A percentile compares a stretch with the other conserved stretches of the same genome.
phyloP scores from a whole-genome alignment of 2,797 vertebrate species.

The Peromyscus nudipes region DNA sequence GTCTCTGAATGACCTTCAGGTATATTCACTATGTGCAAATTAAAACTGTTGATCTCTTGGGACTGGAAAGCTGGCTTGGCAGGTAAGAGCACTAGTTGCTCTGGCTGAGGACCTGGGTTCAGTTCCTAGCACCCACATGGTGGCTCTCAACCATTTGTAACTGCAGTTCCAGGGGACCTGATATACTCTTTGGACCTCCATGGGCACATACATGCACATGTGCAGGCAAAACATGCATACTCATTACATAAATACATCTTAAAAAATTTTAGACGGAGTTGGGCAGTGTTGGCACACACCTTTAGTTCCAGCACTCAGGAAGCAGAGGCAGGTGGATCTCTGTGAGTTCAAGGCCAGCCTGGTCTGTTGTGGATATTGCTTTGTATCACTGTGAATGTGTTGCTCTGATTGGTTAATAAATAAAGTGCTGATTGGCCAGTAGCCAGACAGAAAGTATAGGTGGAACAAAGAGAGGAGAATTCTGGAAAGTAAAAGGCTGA shows the following conservation, averaged over 20 bases:
- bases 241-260: neutral
- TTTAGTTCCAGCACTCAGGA: neutral
- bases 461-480: too few relatives aligned
- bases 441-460: too few relatives aligned
- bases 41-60: neutral
- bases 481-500: too few relatives aligned
- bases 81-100: neutral
- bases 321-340: neutral
- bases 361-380: too few relatives aligned
- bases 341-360: neutral
- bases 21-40: neutral
- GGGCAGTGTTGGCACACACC: neutral
- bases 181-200: neutral
- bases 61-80: neutral
- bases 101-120: neutral
- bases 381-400: too few relatives aligned
- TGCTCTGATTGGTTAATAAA: too few relatives aligned
- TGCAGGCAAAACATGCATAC: neutral
- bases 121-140: neutral
- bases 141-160: neutral
- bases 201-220: neutral
- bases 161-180: neutral
- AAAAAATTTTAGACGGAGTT: neutral
- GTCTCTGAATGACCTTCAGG: constrained; percentile 15
- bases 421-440: too few relatives aligned